Evolutionary conservation across 2,113 vertebrate genomes (phyloP), one percentile per base, ranked within the genome.

Genomic region (Grammomys dolichurus): DNA sequence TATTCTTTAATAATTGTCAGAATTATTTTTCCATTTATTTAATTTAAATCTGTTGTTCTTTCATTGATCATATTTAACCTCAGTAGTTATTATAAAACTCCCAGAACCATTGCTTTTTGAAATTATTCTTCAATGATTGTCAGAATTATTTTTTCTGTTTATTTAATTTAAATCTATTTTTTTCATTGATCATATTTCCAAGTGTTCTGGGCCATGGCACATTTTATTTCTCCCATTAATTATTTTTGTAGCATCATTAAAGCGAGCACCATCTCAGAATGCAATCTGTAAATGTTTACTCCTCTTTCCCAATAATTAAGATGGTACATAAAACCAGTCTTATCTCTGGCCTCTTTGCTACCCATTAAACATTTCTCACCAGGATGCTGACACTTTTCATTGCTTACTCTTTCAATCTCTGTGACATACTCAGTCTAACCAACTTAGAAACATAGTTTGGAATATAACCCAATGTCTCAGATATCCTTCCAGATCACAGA

Each of bases 221-320:
- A 12, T 94, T 97, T 94, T 95, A 88, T 96, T 76, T 89, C n/a
- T 3, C 20, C 43, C 54, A 5, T 90, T 88, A 67, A 90, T 95
- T 91, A 89, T 36, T 95, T 96, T 95, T 90, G 90, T 89, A 76
- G 93, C 72, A 77, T n/a, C 91, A 75, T 90, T 40, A 78, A 95
- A 97, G 70, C 70, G 69, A 69, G 43, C 31, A n/a, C 56, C 67
- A 73, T 75, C 48, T 92, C 51, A 65, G 69, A 93, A 77, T 72
- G 60, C 63, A 54, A 72, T 90, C 75, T 80, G 63, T 77, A 70
- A 80, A 67, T 91, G 93, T 89, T 95, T 89, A 89, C 73, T 82
- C 77, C 94, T 92, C 63, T 65, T 92, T 96, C 56, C 89, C 84
- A 93, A 90, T 91, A 88, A 89, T 87, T 95, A 92, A 85, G 73